Percentiles rank a stretch among this genome's conserved stretches.
phyloP scores from a whole-genome alignment of 1,140 invertebrate species.

The Uloborus diversus region DNA sequence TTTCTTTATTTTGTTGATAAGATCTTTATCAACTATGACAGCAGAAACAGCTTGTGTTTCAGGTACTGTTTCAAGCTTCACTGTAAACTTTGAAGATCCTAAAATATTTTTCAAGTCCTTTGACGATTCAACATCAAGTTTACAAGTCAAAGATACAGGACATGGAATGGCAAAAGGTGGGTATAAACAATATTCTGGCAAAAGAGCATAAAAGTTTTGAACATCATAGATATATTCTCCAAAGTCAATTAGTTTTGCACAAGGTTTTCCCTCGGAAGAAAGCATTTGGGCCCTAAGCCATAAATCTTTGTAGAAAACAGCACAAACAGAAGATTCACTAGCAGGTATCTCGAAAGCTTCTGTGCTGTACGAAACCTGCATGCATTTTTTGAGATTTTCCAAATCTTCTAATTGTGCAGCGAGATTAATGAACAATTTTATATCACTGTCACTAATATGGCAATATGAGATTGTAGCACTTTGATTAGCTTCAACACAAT shows the following conservation, averaged over 20 bases:
- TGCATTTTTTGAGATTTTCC: not conserved
- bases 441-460: not conserved
- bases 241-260: conserved; percentile 7
- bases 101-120: no score
- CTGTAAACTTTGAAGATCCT: no score
- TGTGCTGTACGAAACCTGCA: conserved; percentile 10
- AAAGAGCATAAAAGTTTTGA: not conserved
- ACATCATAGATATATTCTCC: not conserved
- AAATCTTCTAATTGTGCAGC: not conserved
- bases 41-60: no score
- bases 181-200: conserved; percentile 21
- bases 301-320: not conserved
- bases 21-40: no score
- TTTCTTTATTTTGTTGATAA: no score
- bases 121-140: no score
- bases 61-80: no score
- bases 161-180: conserved; percentile 34
- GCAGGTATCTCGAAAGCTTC: not conserved
- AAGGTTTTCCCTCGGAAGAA: not conserved
- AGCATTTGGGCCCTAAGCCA: conserved; percentile 7
- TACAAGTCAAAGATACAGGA: not conserved
- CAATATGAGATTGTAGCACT: not conserved
- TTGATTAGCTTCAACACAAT: not conserved
- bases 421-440: conserved; percentile 9
- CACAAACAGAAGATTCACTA: not conserved